phyloP scores from a whole-genome alignment of 2,888 invertebrate genomes.

The Morinoia aosen region DNA sequence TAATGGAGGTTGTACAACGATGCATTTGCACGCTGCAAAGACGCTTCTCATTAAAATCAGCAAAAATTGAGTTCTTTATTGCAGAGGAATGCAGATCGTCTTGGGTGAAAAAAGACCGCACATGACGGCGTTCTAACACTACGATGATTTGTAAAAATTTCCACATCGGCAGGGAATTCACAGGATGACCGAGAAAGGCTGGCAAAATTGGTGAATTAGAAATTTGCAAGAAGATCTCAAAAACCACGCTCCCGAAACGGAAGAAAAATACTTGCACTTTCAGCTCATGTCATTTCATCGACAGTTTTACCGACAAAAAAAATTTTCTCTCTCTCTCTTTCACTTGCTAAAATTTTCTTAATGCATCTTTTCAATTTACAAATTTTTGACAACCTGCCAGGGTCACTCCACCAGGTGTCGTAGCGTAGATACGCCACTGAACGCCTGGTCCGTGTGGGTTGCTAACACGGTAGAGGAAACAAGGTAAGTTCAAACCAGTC shows the following conservation, averaged over 20 bases:
- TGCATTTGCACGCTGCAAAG: not conserved
- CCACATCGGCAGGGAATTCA: constrained; percentile 23
- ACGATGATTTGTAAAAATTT: constrained; percentile 41
- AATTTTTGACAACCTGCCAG: not conserved
- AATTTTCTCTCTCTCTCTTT: not conserved
- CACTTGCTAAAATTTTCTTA: not conserved
- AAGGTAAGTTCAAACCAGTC: no score
- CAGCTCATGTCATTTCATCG: not conserved
- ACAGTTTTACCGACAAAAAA: not conserved
- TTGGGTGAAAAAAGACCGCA: not conserved
- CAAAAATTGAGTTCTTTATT: not conserved
- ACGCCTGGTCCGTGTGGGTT: not conserved
- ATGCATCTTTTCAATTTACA: constrained; percentile 1
- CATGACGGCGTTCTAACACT: not conserved
- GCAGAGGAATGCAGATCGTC: not conserved
- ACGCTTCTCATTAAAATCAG: not conserved
- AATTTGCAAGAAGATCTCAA: not conserved
- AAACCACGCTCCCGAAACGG: not conserved
- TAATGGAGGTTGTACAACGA: not conserved
- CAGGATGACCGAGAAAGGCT: not conserved
- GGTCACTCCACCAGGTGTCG: not conserved
- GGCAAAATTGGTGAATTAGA: not conserved
- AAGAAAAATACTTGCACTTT: not conserved
- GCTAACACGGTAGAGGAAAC: no score
- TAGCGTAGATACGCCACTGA: not conserved